A percentile compares a stretch with the other conserved stretches of the same genome.
Conservation (phyloP, 1,140 invertebrate species). For the Plectus sambesii region DNA sequence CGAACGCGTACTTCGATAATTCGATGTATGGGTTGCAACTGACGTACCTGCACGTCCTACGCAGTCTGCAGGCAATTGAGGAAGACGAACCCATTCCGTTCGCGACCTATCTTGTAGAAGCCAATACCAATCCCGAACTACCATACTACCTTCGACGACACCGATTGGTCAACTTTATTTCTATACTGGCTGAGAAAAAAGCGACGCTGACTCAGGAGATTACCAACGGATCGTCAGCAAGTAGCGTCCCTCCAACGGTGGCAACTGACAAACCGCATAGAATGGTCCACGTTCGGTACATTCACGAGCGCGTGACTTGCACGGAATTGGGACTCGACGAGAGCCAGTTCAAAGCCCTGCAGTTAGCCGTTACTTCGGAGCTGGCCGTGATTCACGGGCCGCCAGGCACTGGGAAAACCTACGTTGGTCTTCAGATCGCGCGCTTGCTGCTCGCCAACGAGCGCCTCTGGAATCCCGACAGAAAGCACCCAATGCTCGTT, state of each 20-base stretch:
- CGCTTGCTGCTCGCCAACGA: constrained; percentile 23
- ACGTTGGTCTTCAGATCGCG: constrained; percentile 53
- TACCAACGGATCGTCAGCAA: too few species aligned
- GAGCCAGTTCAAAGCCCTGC: constrained; percentile 49
- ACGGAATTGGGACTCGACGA: constrained; percentile 40
- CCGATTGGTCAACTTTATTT: too few species aligned
- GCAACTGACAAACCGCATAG: too few species aligned
- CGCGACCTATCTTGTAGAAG: constrained; percentile 34
- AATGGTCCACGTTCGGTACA: too few species aligned
- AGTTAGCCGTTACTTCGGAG: constrained; percentile 49
- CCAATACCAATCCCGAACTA: constrained; percentile 13
- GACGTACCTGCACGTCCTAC: constrained; percentile 49
- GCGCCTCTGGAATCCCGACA: constrained; percentile 33
- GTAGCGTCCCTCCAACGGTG: too few species aligned
- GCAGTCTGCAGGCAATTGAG: too few species aligned
- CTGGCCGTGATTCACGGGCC: constrained; percentile 61
- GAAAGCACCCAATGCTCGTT: constrained; percentile 59
- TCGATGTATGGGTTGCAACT: too few species aligned
- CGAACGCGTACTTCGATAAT: constrained; percentile 51
- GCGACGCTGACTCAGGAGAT: too few species aligned
- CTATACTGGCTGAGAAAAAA: too few species aligned
- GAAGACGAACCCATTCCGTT: constrained; percentile 45
- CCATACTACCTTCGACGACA: constrained; percentile 11
- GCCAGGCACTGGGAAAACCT: constrained; percentile 69
- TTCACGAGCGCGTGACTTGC: too few species aligned